Evolutionary conservation across 2,113 vertebrate species (phyloP), one percentile per base, ranked within the genome.

Genomic region (Strigops habroptila): DNA sequence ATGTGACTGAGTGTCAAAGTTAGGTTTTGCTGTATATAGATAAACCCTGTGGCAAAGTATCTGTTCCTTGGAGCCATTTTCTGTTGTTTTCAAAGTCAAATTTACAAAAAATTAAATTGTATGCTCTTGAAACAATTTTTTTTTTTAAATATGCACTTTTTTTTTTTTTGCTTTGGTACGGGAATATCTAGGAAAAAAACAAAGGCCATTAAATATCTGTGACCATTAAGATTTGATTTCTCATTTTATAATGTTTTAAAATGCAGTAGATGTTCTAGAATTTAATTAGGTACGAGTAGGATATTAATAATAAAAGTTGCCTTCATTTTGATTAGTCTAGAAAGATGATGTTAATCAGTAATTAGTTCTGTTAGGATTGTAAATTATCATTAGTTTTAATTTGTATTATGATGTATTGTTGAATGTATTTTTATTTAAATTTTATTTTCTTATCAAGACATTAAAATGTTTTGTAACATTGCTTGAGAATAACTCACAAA

Each of bases 371-470:
- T 95, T 98, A 97, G 91, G 91, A 92, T 91, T 97, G 95, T 98
- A 97, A 97, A 97, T 97, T 98, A 88, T 97, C 90, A 69, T 92
- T 97, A 97, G 81, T 98, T 96, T 90, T 88, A 91, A 97, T 96
- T 96, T 97, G 96, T 97, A 93, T 97, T 95, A 96, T 89, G 48
- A 91, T 95, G 90, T 97, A 97, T 95, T 98, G 95, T 97, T 97
- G 91, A 98, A 97, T 98, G 97, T 97, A 98, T 98, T 98, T 98
- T 98, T 98, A 98, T 98, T 98, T 98, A 98, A 98, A 98, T 96
- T 98, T 98, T 98, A 98, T 98, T 98, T 98, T 98, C 97, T 97
- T 98, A 98, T 97, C 87, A 97, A 97, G 93, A 98, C 82, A 96
- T 97, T 95, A 88, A 97, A 98, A 97, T 96, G 92, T 98, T 98